Conservation (phyloP, 2,797 vertebrate species). For the Phrynocephalus forsythii region DNA sequence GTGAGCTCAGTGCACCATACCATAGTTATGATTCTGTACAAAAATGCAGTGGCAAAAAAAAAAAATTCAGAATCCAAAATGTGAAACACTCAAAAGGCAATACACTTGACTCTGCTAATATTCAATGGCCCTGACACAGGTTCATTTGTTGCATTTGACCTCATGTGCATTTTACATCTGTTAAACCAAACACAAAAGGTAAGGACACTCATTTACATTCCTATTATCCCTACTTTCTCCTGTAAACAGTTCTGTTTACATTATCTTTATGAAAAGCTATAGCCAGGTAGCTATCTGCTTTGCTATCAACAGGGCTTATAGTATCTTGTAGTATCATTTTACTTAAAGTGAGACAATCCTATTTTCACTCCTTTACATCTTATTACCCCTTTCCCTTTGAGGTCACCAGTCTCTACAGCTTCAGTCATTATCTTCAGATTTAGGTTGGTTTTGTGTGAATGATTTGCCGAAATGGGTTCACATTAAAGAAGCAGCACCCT, state of each 20-base stretch:
- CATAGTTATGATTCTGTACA: not conserved
- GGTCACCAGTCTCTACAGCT: slow-evolving; percentile 36
- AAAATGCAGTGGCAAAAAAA: not conserved
- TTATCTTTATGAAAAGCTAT: not conserved
- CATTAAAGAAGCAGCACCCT: not conserved
- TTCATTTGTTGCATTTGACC: not conserved
- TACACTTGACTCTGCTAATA: not conserved
- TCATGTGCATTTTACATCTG: not conserved
- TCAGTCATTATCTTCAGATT: slow-evolving; percentile 32
- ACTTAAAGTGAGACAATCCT: slow-evolving; percentile 54
- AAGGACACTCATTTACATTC: slow-evolving; percentile 1
- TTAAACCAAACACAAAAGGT: not conserved
- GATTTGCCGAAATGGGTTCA: slow-evolving; percentile 14
- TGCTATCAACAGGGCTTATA: not conserved
- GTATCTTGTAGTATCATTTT: slow-evolving; percentile 9
- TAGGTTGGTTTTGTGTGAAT: not conserved
- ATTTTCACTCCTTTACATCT: slow-evolving; percentile 52
- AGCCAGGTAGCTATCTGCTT: not conserved
- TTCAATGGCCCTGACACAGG: not conserved
- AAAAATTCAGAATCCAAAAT: not conserved
- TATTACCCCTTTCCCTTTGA: slow-evolving; percentile 25
- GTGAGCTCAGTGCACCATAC: not conserved
- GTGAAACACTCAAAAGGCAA: not conserved
- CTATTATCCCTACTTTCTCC: not conserved
- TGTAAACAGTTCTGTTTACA: not conserved